Evolutionary conservation across 2,888 invertebrate genomes (phyloP), one percentile per base, ranked within the genome.

Genomic region (Hirtodrosophila trivittata): DNA sequence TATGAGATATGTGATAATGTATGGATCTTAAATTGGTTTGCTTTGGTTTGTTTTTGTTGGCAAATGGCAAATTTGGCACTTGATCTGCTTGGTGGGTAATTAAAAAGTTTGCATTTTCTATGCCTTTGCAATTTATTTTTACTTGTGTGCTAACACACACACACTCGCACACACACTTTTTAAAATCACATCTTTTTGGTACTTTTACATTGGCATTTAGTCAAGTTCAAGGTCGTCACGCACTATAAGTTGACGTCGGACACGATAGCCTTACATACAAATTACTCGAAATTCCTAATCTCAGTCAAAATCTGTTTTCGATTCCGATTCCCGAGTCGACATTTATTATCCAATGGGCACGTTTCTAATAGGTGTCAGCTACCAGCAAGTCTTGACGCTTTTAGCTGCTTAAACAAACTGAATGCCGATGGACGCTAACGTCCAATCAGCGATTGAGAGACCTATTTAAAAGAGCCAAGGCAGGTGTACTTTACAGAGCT

Each of bases 11-110:
- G n/a, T n/a, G n/a, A 25, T 25, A 25, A 25, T 25, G 25, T 6
- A 4, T 6, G 25, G 25, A 25, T 25, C 25, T 25, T 25, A 6
- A 25, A 25, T 25, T 25, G 25, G 3, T 6, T 6, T 47, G 46
- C 10, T 47, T 51, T 35, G 18, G 3, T 3, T 6, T 8, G 13
- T 28, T 14, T 28, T 51, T 57, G 18, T 83, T 78, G 85, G 75
- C 82, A 60, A 68, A 42, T 35, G 42, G 50, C 38, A 82, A 63
- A 58, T 46, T 76, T 85, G 77, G 75, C 85, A 66, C 26, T 68
- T 14, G 42, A 71, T 50, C 43, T 35, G 51, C 26, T 46, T 64
- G 41, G n/a, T 66, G 46, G 47, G 43, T 38, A 52, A 58, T 51
- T 35, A 47, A 66, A 45, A 46, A 18, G 30, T 21, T 21, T 21